Evolutionary conservation across 2,113 vertebrate species (phyloP).

Genomic region (Edolisoma coerulescens): DNA sequence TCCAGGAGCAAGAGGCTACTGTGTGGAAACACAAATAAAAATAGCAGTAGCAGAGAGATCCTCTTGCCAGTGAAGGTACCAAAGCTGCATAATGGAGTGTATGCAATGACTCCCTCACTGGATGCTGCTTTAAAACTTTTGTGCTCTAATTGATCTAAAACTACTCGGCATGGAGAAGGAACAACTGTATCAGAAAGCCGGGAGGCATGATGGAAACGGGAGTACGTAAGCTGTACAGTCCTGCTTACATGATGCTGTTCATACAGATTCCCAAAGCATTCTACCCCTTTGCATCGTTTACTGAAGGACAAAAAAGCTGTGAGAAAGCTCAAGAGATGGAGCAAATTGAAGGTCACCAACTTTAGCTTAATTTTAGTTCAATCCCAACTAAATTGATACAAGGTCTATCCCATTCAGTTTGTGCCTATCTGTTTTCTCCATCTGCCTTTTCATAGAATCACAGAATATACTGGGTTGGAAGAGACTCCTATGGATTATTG

Average conservation of each 20-base stretch:
- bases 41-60: not conserved
- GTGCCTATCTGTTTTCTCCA: not conserved
- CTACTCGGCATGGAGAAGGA: not conserved
- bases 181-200: not conserved
- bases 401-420: not conserved
- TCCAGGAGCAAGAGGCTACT: not conserved
- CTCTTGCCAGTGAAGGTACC: not conserved
- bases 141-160: not conserved
- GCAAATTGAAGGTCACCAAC: not conserved
- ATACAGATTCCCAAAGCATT: not conserved
- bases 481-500: not conserved
- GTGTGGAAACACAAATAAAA: not conserved
- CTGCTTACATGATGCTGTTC: not conserved
- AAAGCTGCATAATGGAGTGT: not conserved
- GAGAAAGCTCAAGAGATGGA: not conserved
- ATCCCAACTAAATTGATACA: not conserved
- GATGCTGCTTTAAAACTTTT: not conserved
- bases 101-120: not conserved
- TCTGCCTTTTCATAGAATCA: not conserved
- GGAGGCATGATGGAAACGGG: not conserved
- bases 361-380: not conserved
- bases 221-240: not conserved
- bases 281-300: not conserved
- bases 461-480: not conserved
- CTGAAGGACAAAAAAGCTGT: not conserved